A percentile compares a stretch with the other conserved stretches of the same genome.
Conservation (phyloP, 2,888 invertebrate species). For the Drosophila pegasa region DNA sequence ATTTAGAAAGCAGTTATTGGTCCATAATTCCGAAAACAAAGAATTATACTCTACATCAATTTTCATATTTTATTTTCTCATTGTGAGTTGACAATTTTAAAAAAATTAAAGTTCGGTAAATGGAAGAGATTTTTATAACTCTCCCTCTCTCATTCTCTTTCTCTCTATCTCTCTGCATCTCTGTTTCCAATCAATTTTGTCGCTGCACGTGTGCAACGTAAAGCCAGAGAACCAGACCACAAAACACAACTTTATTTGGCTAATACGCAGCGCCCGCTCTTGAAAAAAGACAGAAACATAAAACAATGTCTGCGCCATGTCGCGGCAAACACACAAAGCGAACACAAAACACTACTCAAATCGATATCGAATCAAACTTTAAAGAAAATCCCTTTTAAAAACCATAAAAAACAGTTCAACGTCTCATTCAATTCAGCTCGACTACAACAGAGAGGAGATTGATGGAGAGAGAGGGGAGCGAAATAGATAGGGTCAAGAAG, state of each 20-base stretch:
- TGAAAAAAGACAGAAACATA: not conserved
- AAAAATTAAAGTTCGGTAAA: not conserved
- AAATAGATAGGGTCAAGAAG: slow-evolving; percentile 14
- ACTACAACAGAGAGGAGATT: not conserved
- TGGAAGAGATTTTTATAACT: not conserved
- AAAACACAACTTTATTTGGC: slow-evolving; percentile 13
- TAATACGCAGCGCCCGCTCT: slow-evolving; percentile 31
- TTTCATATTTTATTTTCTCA: not conserved
- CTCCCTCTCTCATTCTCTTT: not conserved
- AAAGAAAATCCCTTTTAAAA: slow-evolving; percentile 40
- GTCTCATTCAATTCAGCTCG: slow-evolving; percentile 51
- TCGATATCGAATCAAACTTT: slow-evolving; percentile 25
- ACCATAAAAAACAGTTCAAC: slow-evolving; percentile 61
- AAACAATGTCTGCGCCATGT: slow-evolving; percentile 1
- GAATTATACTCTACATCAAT: not conserved
- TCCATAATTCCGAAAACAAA: not conserved
- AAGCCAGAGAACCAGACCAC: slow-evolving; percentile 2
- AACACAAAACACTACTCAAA: slow-evolving; percentile 8
- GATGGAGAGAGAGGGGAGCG: not conserved
- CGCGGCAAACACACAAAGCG: slow-evolving; percentile 10
- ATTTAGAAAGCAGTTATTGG: not conserved
- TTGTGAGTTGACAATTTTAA: not conserved
- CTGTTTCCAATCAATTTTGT: not conserved
- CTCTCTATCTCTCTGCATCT: not conserved
- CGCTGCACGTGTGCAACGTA: not conserved